Percentiles rank a stretch among this genome's conserved stretches.
These are phyloP conservation scores for Drosophila mayri DNA, from an alignment of 1,140 invertebrate species.

Conservation along the genomic window DNA sequence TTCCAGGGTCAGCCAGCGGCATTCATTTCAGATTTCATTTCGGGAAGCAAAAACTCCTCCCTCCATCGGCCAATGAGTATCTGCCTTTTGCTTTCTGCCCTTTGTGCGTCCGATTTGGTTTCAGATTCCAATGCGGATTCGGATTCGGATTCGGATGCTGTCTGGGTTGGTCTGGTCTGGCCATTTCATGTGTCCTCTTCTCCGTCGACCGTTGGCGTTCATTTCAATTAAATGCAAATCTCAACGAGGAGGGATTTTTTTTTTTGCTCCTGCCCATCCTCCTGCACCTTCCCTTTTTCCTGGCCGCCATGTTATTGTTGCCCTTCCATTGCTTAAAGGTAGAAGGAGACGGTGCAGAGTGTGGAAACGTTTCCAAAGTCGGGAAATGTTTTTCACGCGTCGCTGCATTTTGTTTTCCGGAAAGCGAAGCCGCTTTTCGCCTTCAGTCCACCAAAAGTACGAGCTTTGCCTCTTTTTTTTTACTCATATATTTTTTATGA, in stretches of 20 bases:
- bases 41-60: slow-evolving; percentile 33
- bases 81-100: slow-evolving; percentile 32
- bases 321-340: slow-evolving; percentile 31
- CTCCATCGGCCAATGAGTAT: slow-evolving; percentile 55
- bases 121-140: slow-evolving; percentile 33
- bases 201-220: slow-evolving; percentile 49
- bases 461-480: slow-evolving; percentile 10
- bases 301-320: slow-evolving; percentile 29
- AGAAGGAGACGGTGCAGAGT: slow-evolving; percentile 16
- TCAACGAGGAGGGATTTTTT: slow-evolving; percentile 57
- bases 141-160: slow-evolving; percentile 36
- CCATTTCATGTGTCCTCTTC: slow-evolving; percentile 50
- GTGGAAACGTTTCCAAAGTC: slow-evolving; percentile 61
- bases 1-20: slow-evolving; percentile 51
- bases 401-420: slow-evolving; percentile 78
- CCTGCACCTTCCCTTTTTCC: slow-evolving; percentile 5
- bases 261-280: slow-evolving; percentile 5
- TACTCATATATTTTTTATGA: slow-evolving; percentile 60
- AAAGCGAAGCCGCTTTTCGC: slow-evolving; percentile 38
- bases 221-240: slow-evolving; percentile 84
- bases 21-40: slow-evolving; percentile 74
- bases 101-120: slow-evolving; percentile 50
- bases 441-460: slow-evolving; percentile 1
- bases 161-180: slow-evolving; percentile 27
- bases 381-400: slow-evolving; percentile 80